Evolutionary conservation across 2,113 vertebrate species (phyloP).

Genomic region (Siniperca knerii): DNA sequence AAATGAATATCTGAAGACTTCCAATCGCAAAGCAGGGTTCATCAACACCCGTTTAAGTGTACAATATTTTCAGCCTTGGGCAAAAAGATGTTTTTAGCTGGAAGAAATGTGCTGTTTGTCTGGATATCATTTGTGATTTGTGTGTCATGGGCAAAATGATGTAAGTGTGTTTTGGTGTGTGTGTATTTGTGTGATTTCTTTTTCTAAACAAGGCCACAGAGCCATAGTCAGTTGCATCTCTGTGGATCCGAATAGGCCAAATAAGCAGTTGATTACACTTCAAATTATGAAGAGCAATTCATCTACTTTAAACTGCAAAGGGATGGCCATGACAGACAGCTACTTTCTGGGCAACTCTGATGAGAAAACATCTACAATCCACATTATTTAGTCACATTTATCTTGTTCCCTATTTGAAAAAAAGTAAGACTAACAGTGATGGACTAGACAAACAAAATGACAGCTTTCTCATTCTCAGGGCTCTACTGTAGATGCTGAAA

Average conservation of each 20-base stretch:
- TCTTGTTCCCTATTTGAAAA: not conserved
- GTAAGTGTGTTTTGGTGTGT: not conserved
- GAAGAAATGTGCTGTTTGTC: conserved; percentile 4
- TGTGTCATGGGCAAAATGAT: not conserved
- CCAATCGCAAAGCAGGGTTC: not conserved
- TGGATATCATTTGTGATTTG: conserved; percentile 3
- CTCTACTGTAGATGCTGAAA: not conserved
- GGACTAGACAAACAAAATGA: not conserved
- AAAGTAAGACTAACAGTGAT: not conserved
- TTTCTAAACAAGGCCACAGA: not conserved
- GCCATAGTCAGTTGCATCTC: not conserved
- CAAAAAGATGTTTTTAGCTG: conserved; percentile 4
- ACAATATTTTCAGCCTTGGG: conserved; percentile 24
- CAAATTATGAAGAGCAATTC: conserved; percentile 7
- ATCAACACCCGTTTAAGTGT: not conserved
- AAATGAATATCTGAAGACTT: not conserved
- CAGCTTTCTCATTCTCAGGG: not conserved
- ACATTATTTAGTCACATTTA: not conserved
- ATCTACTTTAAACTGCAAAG: not conserved
- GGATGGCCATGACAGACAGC: not conserved
- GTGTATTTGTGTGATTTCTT: not conserved
- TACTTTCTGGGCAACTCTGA: not conserved
- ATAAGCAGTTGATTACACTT: conserved; percentile 15
- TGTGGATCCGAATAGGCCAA: conserved; percentile 9
- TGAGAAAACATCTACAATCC: not conserved